A percentile compares a stretch with the other conserved stretches of the same genome.
Evolutionary conservation across 2,888 invertebrate genomes (phyloP).

Genomic region (Capitulum mitella): DNA sequence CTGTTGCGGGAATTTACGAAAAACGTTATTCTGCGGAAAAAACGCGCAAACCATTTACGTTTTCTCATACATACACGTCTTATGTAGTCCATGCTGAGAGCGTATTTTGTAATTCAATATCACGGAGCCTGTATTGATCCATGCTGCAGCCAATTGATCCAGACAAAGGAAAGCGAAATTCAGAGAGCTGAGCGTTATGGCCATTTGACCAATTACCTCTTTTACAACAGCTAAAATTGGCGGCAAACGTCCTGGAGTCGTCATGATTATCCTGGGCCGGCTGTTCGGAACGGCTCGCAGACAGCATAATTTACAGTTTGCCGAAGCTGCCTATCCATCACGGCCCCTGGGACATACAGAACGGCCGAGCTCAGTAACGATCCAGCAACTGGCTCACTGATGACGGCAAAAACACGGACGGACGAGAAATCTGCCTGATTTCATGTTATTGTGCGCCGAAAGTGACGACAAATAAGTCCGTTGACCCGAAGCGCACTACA

Average conservation of each 20-base stretch:
- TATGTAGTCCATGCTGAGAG: too few relatives aligned
- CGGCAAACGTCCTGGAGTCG: neutral
- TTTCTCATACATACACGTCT: too few relatives aligned
- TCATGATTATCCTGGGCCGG: neutral
- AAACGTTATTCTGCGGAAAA: too few relatives aligned
- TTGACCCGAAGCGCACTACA: neutral
- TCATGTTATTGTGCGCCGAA: constrained; percentile 8
- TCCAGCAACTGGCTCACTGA: neutral
- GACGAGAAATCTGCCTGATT: constrained; percentile 8
- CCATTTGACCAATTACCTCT: too few relatives aligned
- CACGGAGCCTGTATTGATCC: too few relatives aligned
- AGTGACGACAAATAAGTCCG: constrained; percentile 4
- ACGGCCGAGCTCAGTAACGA: neutral
- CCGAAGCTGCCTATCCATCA: neutral
- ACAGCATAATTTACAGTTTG: neutral
- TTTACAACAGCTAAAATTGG: neutral
- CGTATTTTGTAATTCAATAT: too few relatives aligned
- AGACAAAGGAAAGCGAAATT: too few relatives aligned
- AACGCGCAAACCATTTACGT: too few relatives aligned
- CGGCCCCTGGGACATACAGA: neutral
- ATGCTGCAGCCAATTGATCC: too few relatives aligned
- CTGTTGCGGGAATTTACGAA: too few relatives aligned
- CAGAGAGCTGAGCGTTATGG: too few relatives aligned
- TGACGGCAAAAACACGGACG: neutral
- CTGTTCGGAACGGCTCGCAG: neutral